These are phyloP conservation scores for Zaprionus ornatus DNA, from an alignment of 1,140 invertebrate genomes.

Conservation along the genomic window DNA sequence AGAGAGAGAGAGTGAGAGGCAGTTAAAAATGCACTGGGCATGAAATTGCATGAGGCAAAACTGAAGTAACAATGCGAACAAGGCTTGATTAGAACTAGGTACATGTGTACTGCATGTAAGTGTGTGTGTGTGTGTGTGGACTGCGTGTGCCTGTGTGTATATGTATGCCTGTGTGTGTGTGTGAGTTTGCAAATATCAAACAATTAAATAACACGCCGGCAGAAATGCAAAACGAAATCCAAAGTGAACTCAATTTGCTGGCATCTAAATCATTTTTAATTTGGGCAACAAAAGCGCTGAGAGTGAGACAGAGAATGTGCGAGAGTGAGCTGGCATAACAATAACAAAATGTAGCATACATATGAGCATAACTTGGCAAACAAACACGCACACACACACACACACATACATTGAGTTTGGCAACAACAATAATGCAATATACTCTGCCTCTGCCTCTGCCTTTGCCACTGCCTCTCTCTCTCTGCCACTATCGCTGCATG, in stretches of 20 bases:
- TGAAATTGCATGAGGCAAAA: slow-evolving; percentile 51
- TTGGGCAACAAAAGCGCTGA: slow-evolving; percentile 59
- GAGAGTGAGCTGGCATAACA: slow-evolving; percentile 37
- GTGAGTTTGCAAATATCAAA: slow-evolving; percentile 61
- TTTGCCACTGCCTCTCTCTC: not conserved
- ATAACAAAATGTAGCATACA: slow-evolving; percentile 68
- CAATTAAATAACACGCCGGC: slow-evolving; percentile 73
- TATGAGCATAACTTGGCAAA: slow-evolving; percentile 44
- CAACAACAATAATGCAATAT: slow-evolving; percentile 51
- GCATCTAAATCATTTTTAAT: slow-evolving; percentile 82
- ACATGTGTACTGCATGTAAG: slow-evolving; percentile 7
- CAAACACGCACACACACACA: slow-evolving; percentile 20
- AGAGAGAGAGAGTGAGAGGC: not conserved
- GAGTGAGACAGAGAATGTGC: not conserved
- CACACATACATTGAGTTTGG: slow-evolving; percentile 11
- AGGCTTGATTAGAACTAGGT: slow-evolving; percentile 56
- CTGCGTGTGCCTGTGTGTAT: slow-evolving; percentile 8
- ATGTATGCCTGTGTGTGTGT: slow-evolving; percentile 7
- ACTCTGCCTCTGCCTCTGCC: not conserved
- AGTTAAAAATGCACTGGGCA: slow-evolving; percentile 43
- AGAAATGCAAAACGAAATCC: slow-evolving; percentile 55
- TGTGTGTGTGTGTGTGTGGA: slow-evolving; percentile 7
- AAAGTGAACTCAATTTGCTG: slow-evolving; percentile 77
- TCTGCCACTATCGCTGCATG: slow-evolving; percentile 15
- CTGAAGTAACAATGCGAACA: slow-evolving; percentile 42